Percentiles rank a stretch among this genome's conserved stretches.
phyloP scores from a whole-genome alignment of 1,140 invertebrate genomes.

The Olivierus martensii region DNA sequence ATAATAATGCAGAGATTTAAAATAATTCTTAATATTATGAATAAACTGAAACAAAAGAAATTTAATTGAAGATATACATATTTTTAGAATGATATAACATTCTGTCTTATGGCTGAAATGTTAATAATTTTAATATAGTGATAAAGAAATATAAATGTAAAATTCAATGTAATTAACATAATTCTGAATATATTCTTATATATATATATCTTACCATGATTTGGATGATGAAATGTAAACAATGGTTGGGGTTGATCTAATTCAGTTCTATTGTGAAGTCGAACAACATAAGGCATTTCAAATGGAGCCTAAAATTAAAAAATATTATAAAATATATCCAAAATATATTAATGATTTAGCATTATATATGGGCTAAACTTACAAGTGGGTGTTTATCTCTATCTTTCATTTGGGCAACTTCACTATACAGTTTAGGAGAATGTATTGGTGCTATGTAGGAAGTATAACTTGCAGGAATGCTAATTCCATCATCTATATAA shows the following conservation, averaged over 20 bases:
- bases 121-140: too few species aligned
- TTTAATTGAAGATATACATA: too few species aligned
- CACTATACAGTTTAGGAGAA: conserved; percentile 57
- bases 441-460: conserved; percentile 81
- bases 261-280: conserved; percentile 77
- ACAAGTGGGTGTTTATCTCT: conserved; percentile 36
- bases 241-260: conserved; percentile 61
- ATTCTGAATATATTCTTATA: too few species aligned
- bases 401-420: conserved; percentile 44
- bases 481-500: conserved; percentile 62
- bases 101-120: too few species aligned
- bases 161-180: too few species aligned
- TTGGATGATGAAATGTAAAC: conserved; percentile 84
- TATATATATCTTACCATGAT: conserved; percentile 33
- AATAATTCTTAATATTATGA: too few species aligned
- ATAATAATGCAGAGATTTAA: too few species aligned
- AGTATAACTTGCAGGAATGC: conserved; percentile 79
- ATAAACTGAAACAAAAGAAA: too few species aligned
- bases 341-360: neutral
- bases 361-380: neutral
- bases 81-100: too few species aligned
- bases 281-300: conserved; percentile 85
- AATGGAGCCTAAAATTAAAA: conserved; percentile 38
- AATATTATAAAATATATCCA: neutral
- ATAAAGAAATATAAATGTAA: too few species aligned